Conservation (phyloP, 1,140 invertebrate genomes). For the Cataglyphis hispanica region DNA sequence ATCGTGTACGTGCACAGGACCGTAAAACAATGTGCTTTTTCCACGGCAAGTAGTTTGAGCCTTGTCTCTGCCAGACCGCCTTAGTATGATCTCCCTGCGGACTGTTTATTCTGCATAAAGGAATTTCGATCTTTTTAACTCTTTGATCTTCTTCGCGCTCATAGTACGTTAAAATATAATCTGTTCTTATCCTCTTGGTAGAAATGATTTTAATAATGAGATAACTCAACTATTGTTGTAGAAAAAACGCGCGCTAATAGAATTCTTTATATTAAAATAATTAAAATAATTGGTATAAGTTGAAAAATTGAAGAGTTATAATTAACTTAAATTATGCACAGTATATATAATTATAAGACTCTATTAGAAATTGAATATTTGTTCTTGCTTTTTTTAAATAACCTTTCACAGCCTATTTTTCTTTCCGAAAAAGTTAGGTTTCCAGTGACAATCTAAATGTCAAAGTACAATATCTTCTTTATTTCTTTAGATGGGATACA, state of each 20-base stretch:
- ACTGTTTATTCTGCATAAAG: slow-evolving; percentile 26
- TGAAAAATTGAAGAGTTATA: not conserved
- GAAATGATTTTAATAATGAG: slow-evolving; percentile 31
- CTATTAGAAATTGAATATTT: not conserved
- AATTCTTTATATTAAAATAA: not conserved
- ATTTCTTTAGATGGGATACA: slow-evolving; percentile 91
- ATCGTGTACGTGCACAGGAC: slow-evolving; percentile 54
- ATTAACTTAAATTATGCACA: not conserved
- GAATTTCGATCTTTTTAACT: slow-evolving; percentile 24
- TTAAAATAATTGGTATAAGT: not conserved
- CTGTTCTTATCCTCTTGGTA: not conserved
- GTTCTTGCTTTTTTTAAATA: not conserved
- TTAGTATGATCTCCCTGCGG: slow-evolving; percentile 6
- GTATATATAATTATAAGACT: not conserved
- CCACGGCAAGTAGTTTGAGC: slow-evolving; percentile 13
- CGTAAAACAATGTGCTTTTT: slow-evolving; percentile 52
- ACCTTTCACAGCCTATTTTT: not conserved
- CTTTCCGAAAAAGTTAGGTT: not conserved
- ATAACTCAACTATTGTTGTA: not conserved
- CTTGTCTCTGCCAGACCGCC: slow-evolving; percentile 20
- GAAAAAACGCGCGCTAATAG: not conserved
- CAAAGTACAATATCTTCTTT: not conserved
- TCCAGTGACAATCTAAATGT: not conserved
- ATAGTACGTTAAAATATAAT: slow-evolving; percentile 30
- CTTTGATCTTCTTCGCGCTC: slow-evolving; percentile 12